Evolutionary conservation across 92 coral and sea anemone species (phyloP), one percentile per base, ranked within the genome.

Genomic region (Zoanthus sansibaricus): DNA sequence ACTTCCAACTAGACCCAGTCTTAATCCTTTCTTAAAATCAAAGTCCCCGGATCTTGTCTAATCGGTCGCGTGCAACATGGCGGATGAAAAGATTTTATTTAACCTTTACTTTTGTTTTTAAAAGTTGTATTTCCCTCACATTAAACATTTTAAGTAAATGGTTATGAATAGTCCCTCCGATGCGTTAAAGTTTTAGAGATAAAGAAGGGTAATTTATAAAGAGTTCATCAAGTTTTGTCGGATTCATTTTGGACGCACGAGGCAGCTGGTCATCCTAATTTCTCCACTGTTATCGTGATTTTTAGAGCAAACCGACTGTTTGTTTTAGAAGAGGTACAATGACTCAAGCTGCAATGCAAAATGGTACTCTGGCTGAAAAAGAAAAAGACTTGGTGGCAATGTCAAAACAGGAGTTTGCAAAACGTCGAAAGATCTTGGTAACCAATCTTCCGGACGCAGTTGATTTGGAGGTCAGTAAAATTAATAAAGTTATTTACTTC

Each of bases 321-420:
- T 69, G 9, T 25, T 25, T 30, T 42, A 8, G 8, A 18, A 69
- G 1, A 4, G 42, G 7, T 4, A 66, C 66, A 62, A 80, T 80
- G 85, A 45, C 75, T 7, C 46, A 62, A 20, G 85, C 45, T 67
- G 44, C 21, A 56, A 77, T 77, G 45, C 83, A 33, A 59, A 80
- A 80, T 66, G 75, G 85, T 21, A 17, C 85, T 32, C 10, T 37
- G 46, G 75, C 20, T 6, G 85, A 80, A 68, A 37, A 66, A 62
- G 85, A 80, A 16, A 80, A 66, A 21, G 56, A 45, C 37, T 46
- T 80, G 72, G 88, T 89, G 32, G 86, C 78, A 45, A 79, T 55
- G 31, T 86, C 95, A 13, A 92, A 91, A 56, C 83, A 80, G n/a
- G 95, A 94, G 76, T 94, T 93, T 68, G 76, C 62, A n/a, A 92